Base-by-base conservation (phyloP, 2,888 invertebrate genomes). In the Biston stratarius region DNA sequence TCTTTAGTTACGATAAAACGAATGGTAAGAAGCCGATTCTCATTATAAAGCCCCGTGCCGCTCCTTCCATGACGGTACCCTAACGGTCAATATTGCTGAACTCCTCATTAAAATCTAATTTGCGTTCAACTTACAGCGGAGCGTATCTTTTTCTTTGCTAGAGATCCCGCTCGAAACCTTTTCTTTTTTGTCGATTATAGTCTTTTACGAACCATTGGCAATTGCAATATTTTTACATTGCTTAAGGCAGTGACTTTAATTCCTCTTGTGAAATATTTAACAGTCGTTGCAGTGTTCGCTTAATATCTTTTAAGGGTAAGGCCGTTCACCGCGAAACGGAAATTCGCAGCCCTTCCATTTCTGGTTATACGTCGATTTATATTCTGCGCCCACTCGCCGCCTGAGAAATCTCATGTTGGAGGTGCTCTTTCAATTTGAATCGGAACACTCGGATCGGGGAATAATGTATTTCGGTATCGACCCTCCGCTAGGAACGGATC, bases 381-480 rank as follows among this genome's bases (percentile, higher is more conserved):
- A 93, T 94, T 94, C 93, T 89, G 91, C 88, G 90, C 92, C 92
- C 91, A 92, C 92, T 92, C 92, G 91, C 92, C 90, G 92, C 86
- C 93, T 90, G 89, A 93, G 92, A 92, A 93, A 94, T 94, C 93
- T 94, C 91, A 91, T 92, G 94, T 93, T 90, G 91, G 89, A 91
- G 92, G 92, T 92, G 94, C 94, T 94, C 94, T 94, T 94, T 94
- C 94, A 93, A 94, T 94, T 94, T 94, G 93, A 94, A 94, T 92
- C 93, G 93, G 92, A 93, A 93, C 93, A 92, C 92, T 93, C 90
- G 90, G 91, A 91, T 92, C 93, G 92, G 91, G 89, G 91, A 92
- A 92, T 94, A 94, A 94, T 92, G 93, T 93, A 94, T 94, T 92
- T 92, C 90, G 93, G 89, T 93, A 94, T 92, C 92, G 93, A 92